Conservation (phyloP, 2,113 vertebrate genomes). For the Guaruba guarouba region DNA sequence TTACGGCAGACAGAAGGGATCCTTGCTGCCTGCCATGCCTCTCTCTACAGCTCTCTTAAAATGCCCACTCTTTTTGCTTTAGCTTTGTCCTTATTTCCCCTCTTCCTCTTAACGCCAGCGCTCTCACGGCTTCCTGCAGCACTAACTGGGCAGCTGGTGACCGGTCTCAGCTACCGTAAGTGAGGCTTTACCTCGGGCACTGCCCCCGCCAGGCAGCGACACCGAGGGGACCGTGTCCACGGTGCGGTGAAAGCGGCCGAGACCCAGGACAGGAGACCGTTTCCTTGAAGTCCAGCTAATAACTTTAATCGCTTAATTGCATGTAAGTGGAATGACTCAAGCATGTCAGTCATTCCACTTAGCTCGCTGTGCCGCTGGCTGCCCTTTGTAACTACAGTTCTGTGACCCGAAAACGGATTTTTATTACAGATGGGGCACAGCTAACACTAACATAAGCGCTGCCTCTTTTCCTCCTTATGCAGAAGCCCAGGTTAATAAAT, state of each 20-base stretch:
- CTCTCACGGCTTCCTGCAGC: background rate
- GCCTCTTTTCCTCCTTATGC: background rate
- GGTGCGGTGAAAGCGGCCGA: background rate
- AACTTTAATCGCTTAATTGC: background rate
- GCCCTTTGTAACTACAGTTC: background rate
- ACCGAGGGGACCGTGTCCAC: accelerated
- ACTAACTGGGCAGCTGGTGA: background rate
- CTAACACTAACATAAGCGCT: background rate
- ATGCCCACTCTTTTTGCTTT: background rate
- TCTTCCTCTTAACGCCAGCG: too few species aligned
- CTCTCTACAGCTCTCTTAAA: background rate
- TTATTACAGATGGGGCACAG: background rate
- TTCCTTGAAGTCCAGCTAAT: background rate
- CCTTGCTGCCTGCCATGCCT: background rate
- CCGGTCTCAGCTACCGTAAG: accelerated
- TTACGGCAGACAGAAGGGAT: background rate
- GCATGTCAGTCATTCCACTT: background rate
- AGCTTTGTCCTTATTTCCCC: background rate
- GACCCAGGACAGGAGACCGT: background rate
- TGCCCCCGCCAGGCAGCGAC: background rate
- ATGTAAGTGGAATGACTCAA: background rate
- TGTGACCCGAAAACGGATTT: background rate
- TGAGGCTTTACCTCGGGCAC: too few species aligned
- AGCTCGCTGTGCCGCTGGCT: background rate
- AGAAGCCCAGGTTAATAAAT: background rate